Percentiles rank a stretch among this genome's conserved stretches.
Evolutionary conservation across 2,797 vertebrate species (phyloP).

Genomic region (Danio choprae): DNA sequence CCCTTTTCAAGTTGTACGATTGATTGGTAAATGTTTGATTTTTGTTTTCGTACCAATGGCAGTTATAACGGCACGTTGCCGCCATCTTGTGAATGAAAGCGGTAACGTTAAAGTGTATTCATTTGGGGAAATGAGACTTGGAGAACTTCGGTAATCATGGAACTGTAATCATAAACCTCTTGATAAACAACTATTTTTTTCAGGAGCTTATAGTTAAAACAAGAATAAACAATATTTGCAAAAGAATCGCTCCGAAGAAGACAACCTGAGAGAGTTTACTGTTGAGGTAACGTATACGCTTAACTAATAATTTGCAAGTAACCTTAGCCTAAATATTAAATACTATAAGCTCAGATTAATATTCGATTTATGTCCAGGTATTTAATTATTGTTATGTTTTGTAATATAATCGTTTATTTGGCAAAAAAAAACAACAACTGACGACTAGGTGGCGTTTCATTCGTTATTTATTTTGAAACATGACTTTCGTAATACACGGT

Average conservation of each 20-base stretch:
- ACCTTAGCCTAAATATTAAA: too few species aligned
- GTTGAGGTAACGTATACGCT: background rate
- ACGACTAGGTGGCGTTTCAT: too few species aligned
- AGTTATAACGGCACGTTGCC: background rate
- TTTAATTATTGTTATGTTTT: too few species aligned
- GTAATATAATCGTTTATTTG: too few species aligned
- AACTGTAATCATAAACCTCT: background rate
- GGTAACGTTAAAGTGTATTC: background rate
- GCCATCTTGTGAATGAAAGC: constrained; percentile 15
- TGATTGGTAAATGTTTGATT: background rate
- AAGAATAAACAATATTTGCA: background rate
- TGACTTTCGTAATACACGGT: too few species aligned
- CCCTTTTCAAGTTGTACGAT: background rate
- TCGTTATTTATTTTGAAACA: too few species aligned
- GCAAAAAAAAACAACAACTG: too few species aligned
- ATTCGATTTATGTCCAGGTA: too few species aligned
- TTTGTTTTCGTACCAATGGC: background rate
- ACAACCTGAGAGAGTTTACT: too few species aligned
- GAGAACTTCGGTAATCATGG: too few species aligned
- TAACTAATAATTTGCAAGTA: background rate
- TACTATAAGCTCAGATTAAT: too few species aligned
- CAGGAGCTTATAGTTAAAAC: background rate
- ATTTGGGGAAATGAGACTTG: too few species aligned
- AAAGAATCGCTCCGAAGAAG: background rate
- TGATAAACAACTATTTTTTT: background rate